A percentile compares a stretch with the other conserved stretches of the same genome.
phyloP scores from a whole-genome alignment of 2,888 invertebrate species.

The Acanthosoma haemorrhoidale region DNA sequence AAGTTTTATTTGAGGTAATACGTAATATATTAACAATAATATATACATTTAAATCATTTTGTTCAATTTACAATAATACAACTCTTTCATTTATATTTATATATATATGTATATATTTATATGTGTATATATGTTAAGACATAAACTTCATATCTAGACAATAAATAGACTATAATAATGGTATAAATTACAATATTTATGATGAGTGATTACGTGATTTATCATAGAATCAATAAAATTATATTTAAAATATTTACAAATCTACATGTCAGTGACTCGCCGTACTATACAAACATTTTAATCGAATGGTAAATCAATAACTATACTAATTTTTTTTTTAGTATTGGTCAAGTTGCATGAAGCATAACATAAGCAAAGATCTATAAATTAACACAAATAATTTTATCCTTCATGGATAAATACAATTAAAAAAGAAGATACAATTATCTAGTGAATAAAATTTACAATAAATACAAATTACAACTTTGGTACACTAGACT shows the following conservation, averaged over 20 bases:
- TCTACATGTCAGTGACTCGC: background rate
- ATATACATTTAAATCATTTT: constrained; percentile 19
- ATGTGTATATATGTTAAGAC: background rate
- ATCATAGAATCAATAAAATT: background rate
- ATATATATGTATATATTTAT: constrained; percentile 15
- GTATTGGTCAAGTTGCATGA: background rate
- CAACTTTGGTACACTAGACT: constrained; percentile 30
- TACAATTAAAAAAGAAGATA: background rate
- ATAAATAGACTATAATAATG: constrained; percentile 17
- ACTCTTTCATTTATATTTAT: background rate
- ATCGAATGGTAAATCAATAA: background rate
- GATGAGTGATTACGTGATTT: background rate
- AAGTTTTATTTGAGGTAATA: constrained; percentile 21
- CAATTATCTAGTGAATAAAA: background rate
- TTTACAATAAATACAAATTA: constrained; percentile 18
- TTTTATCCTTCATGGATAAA: background rate
- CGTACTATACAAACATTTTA: background rate
- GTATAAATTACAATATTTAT: background rate
- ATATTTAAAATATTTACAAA: constrained; percentile 27
- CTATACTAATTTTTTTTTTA: background rate
- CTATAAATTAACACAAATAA: background rate
- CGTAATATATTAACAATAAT: constrained; percentile 23
- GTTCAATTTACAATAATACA: constrained; percentile 11
- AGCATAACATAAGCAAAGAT: background rate
- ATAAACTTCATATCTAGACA: constrained; percentile 13